Evolutionary conservation across 2,888 invertebrate species (phyloP).

Genomic region (Oegoconia quadripuncta): DNA sequence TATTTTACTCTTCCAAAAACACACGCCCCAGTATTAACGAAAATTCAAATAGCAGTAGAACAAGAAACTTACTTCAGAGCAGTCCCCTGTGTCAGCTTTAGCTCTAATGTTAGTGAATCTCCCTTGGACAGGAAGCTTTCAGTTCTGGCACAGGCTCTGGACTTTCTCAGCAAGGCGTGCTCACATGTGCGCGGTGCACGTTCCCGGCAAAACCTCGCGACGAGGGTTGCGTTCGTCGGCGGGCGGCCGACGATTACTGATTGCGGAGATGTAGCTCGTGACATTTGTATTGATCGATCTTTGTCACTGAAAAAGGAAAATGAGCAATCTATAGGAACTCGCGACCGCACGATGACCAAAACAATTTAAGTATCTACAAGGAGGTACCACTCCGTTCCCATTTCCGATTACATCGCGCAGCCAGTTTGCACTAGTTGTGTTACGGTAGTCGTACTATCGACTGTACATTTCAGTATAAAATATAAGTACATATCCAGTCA

Average conservation of each 20-base stretch:
- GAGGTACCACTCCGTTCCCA: no score
- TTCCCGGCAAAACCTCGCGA: slow-evolving; percentile 90
- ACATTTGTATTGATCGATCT: slow-evolving; percentile 70
- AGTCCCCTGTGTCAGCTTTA: slow-evolving; percentile 89
- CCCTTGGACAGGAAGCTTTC: slow-evolving; percentile 92
- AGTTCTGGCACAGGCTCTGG: slow-evolving; percentile 87
- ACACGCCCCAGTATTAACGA: not conserved
- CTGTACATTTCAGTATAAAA: no score
- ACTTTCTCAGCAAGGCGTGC: slow-evolving; percentile 83
- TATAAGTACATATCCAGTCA: no score
- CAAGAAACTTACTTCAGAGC: slow-evolving; percentile 89
- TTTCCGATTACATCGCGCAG: no score
- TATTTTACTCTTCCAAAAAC: not conserved
- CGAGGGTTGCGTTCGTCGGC: slow-evolving; percentile 85
- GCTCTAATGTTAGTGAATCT: slow-evolving; percentile 88
- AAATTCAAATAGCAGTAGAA: no score
- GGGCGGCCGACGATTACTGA: slow-evolving; percentile 77
- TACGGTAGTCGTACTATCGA: no score
- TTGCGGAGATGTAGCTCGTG: slow-evolving; percentile 68
- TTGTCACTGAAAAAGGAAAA: slow-evolving; percentile 54
- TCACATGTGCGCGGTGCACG: slow-evolving; percentile 91
- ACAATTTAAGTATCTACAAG: no score
- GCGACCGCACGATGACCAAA: no score
- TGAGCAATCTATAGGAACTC: no score
- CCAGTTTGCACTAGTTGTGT: no score